Percentiles rank a stretch among this genome's conserved stretches.
Conservation (phyloP, 2,113 vertebrate species). For the Gymnobelideus leadbeateri region DNA sequence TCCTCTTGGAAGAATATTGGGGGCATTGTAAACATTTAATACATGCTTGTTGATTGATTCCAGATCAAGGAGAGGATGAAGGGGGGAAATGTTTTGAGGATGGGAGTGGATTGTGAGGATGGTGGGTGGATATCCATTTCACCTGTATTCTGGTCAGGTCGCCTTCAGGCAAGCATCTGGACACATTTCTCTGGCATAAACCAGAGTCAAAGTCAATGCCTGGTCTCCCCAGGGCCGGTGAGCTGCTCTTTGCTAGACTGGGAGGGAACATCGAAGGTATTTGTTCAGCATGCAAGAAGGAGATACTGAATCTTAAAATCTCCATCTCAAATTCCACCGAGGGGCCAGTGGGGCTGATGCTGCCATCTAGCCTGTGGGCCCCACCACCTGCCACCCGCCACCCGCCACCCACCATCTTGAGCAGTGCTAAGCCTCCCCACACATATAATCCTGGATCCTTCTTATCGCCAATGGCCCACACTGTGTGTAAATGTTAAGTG, state of each 20-base stretch:
- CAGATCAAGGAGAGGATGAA: not conserved
- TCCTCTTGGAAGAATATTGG: not conserved
- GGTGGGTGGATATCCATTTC: too few species aligned
- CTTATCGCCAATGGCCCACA: not conserved
- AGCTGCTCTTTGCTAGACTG: not conserved
- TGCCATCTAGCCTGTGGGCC: not conserved
- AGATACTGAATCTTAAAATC: not conserved
- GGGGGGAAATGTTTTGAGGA: not conserved
- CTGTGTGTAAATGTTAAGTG: conserved; percentile 73
- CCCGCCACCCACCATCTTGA: not conserved
- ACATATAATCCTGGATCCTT: not conserved
- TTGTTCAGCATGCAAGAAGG: not conserved
- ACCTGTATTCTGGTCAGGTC: not conserved
- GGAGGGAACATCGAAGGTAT: not conserved
- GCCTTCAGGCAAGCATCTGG: not conserved
- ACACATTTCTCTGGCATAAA: not conserved
- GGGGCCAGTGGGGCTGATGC: not conserved
- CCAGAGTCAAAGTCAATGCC: not conserved
- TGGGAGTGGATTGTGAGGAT: not conserved
- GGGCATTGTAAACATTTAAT: not conserved
- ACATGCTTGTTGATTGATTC: not conserved
- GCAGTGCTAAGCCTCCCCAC: not conserved
- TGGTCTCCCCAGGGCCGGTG: not conserved
- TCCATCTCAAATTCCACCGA: not conserved
- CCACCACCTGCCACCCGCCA: not conserved